Base-by-base conservation (phyloP, 2,113 vertebrate genomes). In the Pterocles orientalis region DNA sequence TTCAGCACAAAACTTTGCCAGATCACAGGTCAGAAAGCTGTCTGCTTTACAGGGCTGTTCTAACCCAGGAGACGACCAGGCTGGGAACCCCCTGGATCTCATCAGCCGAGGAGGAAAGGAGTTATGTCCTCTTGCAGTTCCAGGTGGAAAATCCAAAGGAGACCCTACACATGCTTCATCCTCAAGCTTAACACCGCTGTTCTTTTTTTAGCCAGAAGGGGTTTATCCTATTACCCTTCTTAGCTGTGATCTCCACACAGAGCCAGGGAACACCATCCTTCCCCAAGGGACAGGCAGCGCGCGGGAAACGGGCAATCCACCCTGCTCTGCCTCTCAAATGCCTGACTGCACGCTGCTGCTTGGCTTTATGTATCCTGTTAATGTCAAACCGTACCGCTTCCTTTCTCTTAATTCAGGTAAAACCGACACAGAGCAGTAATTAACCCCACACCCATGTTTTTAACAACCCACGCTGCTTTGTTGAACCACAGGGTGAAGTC, bases 151-250 rank as follows among this genome's bases (percentile, higher is more conserved):
- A 61, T 23, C 58, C 11, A 1, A 73, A 86, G 81, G 39, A 90
- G 53, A 94, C 31, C 48, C 91, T 73, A 66, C 50, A 69, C 0
- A 2, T 83, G 68, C 64, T 71, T 94, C 91, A 89, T 61, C 61
- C 88, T 78, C 60, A 78, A 76, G 94, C 93, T 96, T 94, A 96
- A 50, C n/a, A 72, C 14, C 28, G 47, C 50, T 48, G 72, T 28
- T 95, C 96, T 79, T 94, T 97, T 95, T 89, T 87, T 91, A 96
- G 91, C 53, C 81, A 86, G 58, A 91, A 94, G 53, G 89, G 89
- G 86, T 61, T 97, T 95, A 97, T 94, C 86, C 89, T 60, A 95
- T 95, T 95, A 94, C 89, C 57, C 86, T 84, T 87, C 95, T 97
- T 94, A 96, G 73, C 53, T 50, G 65, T 45, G 65, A 94, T 82